Percentiles rank a stretch among this genome's conserved stretches.
These are phyloP conservation scores for Sthenelais limicola DNA, from an alignment of 2,888 invertebrate species.

Conservation along the genomic window DNA sequence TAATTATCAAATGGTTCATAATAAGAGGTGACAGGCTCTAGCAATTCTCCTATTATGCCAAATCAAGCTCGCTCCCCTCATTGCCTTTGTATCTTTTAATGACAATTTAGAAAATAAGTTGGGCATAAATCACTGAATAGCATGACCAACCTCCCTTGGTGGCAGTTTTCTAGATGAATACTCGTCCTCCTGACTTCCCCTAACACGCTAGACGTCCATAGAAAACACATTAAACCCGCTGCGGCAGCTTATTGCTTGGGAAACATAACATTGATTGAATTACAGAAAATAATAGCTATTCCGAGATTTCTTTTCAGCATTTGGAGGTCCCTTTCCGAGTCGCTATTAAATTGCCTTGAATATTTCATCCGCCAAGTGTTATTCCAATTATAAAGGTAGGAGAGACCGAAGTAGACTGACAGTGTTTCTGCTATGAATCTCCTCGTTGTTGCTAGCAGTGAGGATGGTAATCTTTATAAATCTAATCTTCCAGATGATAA, in stretches of 20 bases:
- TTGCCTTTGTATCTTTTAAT: conserved; percentile 24
- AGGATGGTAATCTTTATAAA: too few species aligned
- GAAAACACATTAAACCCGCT: neutral
- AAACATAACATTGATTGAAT: conserved; percentile 3
- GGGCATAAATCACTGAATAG: conserved; percentile 20
- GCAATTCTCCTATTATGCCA: too few species aligned
- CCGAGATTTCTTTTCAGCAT: too few species aligned
- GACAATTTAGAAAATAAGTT: conserved; percentile 9
- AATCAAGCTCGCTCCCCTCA: too few species aligned
- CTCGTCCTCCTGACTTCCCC: neutral
- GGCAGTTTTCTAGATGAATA: too few species aligned
- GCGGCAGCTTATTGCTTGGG: neutral
- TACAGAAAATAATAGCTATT: too few species aligned
- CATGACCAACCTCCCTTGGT: too few species aligned
- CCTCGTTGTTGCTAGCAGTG: too few species aligned
- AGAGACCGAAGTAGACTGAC: neutral
- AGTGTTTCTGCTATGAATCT: conserved; percentile 23
- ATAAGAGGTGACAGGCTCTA: too few species aligned
- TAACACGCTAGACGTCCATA: conserved; percentile 29
- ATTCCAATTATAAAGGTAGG: conserved; percentile 28
- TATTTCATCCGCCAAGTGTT: conserved; percentile 30
- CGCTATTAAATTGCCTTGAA: conserved; percentile 8
- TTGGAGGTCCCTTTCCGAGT: too few species aligned
- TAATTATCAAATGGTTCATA: too few species aligned
- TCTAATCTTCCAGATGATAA: too few species aligned